Conservation (phyloP, 2,888 invertebrate genomes). For the Gryllus longicercus region DNA sequence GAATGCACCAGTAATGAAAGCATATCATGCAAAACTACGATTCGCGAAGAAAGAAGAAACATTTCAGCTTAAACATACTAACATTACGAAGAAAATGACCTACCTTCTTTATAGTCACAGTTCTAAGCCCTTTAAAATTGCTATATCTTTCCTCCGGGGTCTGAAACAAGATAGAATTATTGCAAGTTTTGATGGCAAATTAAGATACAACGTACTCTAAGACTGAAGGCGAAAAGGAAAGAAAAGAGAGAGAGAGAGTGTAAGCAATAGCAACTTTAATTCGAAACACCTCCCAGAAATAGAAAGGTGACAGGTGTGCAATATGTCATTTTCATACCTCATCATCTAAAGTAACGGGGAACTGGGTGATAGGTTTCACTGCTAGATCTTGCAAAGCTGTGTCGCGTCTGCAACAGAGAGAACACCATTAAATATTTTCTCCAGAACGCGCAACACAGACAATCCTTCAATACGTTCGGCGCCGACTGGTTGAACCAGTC, state of each 20-base stretch:
- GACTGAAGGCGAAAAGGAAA: too few species aligned
- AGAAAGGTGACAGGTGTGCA: not conserved
- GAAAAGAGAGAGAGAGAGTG: too few species aligned
- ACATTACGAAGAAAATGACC: slow-evolving; percentile 37
- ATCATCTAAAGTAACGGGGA: slow-evolving; percentile 78
- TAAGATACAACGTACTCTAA: too few species aligned
- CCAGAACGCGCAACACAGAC: too few species aligned
- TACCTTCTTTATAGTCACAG: slow-evolving; percentile 82
- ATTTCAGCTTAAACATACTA: not conserved
- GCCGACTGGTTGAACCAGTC: too few species aligned
- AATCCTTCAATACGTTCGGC: too few species aligned
- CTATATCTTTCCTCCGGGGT: slow-evolving; percentile 66
- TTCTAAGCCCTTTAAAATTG: slow-evolving; percentile 73
- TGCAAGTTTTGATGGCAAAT: not conserved
- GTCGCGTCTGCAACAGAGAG: slow-evolving; percentile 59
- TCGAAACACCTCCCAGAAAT: too few species aligned
- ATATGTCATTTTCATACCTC: slow-evolving; percentile 56
- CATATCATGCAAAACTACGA: not conserved
- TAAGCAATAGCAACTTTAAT: too few species aligned
- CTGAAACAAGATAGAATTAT: slow-evolving; percentile 48
- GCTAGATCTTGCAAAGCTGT: slow-evolving; percentile 75
- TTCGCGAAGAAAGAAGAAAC: not conserved
- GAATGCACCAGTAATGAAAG: not conserved
- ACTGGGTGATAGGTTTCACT: slow-evolving; percentile 84
- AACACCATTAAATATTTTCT: too few species aligned